These are phyloP conservation scores for Catostylus mosaicus DNA, from an alignment of 30 jellyfish, hydroid and myxozoan genomes.

Conservation along the genomic window DNA sequence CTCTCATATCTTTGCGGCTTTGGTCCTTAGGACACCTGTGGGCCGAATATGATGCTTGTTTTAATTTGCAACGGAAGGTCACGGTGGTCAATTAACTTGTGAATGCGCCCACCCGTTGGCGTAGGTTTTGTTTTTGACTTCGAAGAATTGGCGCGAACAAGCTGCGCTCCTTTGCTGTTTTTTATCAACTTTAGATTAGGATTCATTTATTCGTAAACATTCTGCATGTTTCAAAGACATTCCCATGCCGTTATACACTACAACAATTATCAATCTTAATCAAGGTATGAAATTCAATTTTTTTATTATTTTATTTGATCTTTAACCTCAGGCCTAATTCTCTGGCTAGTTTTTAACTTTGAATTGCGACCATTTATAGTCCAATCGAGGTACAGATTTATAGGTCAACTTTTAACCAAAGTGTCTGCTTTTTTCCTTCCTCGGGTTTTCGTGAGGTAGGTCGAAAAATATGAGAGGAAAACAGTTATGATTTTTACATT, in stretches of 20 bases:
- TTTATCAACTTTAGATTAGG: not conserved
- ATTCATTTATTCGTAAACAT: not conserved
- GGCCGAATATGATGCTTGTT: not conserved
- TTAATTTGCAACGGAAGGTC: constrained; percentile 17
- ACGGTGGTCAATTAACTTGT: constrained; percentile 6
- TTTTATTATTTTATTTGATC: not conserved
- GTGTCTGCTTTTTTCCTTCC: too few species aligned
- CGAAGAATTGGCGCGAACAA: constrained; percentile 66
- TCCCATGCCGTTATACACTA: too few species aligned
- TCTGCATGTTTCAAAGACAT: not conserved
- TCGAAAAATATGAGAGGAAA: too few species aligned
- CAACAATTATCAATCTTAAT: too few species aligned
- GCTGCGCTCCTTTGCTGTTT: constrained; percentile 45
- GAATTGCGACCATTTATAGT: too few species aligned
- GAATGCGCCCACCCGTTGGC: constrained; percentile 47
- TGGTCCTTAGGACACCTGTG: too few species aligned
- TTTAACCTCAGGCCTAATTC: not conserved
- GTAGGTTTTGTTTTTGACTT: constrained; percentile 36
- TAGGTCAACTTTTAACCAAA: too few species aligned
- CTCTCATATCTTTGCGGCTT: too few species aligned
- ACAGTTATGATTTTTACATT: too few species aligned
- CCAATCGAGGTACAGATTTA: too few species aligned
- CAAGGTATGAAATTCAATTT: not conserved
- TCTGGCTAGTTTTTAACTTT: too few species aligned
- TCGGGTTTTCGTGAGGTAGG: too few species aligned